A percentile compares a stretch with the other conserved stretches of the same genome.
phyloP scores from a whole-genome alignment of 1,140 invertebrate genomes.

The Drosophila sulfurigaster region DNA sequence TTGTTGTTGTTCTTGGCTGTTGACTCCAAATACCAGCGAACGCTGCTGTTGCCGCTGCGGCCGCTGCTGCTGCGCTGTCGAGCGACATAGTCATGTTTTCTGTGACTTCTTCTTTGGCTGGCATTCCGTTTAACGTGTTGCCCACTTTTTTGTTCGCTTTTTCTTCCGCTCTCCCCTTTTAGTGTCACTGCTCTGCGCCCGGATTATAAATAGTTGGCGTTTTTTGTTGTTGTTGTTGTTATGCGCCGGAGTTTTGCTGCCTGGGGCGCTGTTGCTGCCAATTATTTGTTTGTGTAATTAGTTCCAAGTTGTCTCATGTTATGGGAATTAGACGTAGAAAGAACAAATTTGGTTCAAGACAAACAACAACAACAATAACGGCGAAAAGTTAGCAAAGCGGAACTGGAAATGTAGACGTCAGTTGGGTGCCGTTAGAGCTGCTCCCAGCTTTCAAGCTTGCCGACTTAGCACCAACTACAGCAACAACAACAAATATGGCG shows the following conservation, averaged over 20 bases:
- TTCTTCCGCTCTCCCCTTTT: conserved; percentile 35
- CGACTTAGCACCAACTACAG: conserved; percentile 37
- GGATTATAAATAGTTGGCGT: conserved; percentile 60
- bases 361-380: conserved; percentile 51
- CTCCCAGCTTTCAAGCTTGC: conserved; percentile 60
- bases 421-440: conserved; percentile 70
- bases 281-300: conserved; percentile 63
- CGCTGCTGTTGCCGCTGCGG: conserved; percentile 10
- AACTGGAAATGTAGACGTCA: conserved; percentile 70
- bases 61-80: conserved; percentile 29
- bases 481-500: conserved; percentile 52
- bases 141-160: conserved; percentile 37
- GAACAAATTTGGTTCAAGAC: conserved; percentile 52
- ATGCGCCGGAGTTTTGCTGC: conserved; percentile 35
- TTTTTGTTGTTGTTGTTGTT: conserved; percentile 40
- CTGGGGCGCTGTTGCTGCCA: conserved; percentile 43
- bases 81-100: conserved; percentile 57
- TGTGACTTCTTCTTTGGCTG: conserved; percentile 52
- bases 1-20: conserved; percentile 41
- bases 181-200: conserved; percentile 20
- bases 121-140: conserved; percentile 46
- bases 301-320: conserved; percentile 56
- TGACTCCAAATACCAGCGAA: conserved; percentile 49
- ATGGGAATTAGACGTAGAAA: conserved; percentile 63
- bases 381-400: conserved; percentile 75